Percentiles rank a stretch among this genome's conserved stretches.
phyloP scores from a whole-genome alignment of 2,797 vertebrate genomes.

The Rallus crepitans region DNA sequence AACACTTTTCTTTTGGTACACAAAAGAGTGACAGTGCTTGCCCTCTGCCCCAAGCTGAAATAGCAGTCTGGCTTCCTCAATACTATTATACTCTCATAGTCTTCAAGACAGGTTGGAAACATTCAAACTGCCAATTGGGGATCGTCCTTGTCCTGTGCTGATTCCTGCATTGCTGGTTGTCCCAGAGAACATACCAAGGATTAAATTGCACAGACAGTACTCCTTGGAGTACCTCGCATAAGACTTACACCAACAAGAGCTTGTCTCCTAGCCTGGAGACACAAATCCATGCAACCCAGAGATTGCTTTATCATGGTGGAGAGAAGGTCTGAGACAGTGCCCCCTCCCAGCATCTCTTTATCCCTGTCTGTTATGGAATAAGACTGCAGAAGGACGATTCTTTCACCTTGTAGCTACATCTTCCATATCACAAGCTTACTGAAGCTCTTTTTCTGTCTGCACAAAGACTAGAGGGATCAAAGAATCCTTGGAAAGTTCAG shows the following conservation, averaged over 20 bases:
- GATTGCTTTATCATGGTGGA: background rate
- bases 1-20: background rate
- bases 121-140: background rate
- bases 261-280: background rate
- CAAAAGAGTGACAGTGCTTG: background rate
- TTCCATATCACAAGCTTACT: background rate
- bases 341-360: background rate
- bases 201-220: background rate
- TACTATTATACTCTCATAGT: background rate
- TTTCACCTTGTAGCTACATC: background rate
- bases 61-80: background rate
- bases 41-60: background rate
- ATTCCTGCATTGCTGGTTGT: background rate
- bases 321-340: background rate
- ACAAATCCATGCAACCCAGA: background rate
- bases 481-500: background rate
- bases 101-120: background rate
- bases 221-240: background rate
- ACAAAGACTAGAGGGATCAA: background rate
- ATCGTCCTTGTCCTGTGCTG: background rate
- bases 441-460: background rate
- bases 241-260: background rate
- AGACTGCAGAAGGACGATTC: background rate
- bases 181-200: background rate
- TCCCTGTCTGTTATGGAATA: background rate